Percentiles rank a stretch among this genome's conserved stretches.
Evolutionary conservation across 2,797 vertebrate genomes (phyloP).

Genomic region (Sebastes trivittatus): DNA sequence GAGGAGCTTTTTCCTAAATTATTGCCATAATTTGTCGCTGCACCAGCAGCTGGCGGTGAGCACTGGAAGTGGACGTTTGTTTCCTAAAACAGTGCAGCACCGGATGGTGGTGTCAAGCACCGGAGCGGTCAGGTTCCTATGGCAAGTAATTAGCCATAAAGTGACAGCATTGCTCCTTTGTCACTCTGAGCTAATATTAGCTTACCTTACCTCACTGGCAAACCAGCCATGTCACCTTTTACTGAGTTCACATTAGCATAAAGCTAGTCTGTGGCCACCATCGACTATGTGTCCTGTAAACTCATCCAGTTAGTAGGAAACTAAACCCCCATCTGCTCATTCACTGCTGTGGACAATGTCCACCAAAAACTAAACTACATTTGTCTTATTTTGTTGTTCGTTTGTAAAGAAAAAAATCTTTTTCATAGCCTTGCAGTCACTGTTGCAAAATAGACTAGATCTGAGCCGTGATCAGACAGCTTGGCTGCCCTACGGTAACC

Average conservation of each 20-base stretch:
- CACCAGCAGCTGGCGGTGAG: slow-evolving; percentile 65
- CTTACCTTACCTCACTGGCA: slow-evolving; percentile 65
- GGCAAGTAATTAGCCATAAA: slow-evolving; percentile 47
- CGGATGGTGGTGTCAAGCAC: slow-evolving; percentile 39
- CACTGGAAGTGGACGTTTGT: slow-evolving; percentile 64
- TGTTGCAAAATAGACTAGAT: not conserved
- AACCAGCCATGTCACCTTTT: slow-evolving; percentile 40
- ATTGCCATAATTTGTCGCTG: slow-evolving; percentile 78
- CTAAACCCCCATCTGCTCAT: not conserved
- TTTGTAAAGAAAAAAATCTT: not conserved
- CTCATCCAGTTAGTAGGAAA: not conserved
- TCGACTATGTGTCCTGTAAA: not conserved
- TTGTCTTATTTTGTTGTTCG: not conserved
- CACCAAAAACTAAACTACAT: not conserved
- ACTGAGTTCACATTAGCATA: slow-evolving; percentile 19
- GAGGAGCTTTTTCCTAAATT: slow-evolving; percentile 73
- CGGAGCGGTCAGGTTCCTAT: slow-evolving; percentile 26
- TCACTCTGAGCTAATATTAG: slow-evolving; percentile 71
- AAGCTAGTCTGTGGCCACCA: not conserved
- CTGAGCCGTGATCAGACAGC: not conserved
- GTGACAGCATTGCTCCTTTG: slow-evolving; percentile 59
- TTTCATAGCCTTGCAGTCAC: not conserved
- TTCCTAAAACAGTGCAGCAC: slow-evolving; percentile 73
- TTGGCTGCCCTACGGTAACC: slow-evolving; percentile 11
- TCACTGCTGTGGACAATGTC: not conserved